Base-by-base conservation (phyloP, 2,888 invertebrate species). In the Galerucella calmariensis region DNA sequence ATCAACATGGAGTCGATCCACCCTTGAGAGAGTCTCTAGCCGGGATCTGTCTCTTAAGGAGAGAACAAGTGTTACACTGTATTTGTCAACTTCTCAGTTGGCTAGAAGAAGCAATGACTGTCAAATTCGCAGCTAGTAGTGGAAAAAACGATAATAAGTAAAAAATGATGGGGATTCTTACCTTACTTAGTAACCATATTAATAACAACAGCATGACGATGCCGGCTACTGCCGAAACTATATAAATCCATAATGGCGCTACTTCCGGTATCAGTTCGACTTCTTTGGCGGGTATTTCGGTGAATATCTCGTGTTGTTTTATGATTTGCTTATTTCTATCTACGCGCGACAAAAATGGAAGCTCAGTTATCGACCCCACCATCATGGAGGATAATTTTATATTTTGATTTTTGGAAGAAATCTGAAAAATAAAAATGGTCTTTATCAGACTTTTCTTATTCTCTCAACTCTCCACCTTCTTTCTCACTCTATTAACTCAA, bases 181-280 rank as follows among this genome's bases (percentile, higher is more conserved):
- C 96, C 92, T 95, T 96, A 85, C 95, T 95, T 0, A 97, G 89
- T 69, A 94, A 88, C 85, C 92, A 93, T 80, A 96, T 92, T 63
- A 97, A 89, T 75, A 97, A 88, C 77, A 96, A 88, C 62, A 97
- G 88, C 76, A 97, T 91, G 48, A 95, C 87, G 0, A 95, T 92
- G 5, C 97, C 97, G 3, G 93, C 92, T 75, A 95, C 92, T 0
- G 95, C 95, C 0, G 96, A 94, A 74, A 97, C 88, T 2, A 97
- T 91, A 68, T 96, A 93, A 61, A 95, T 93, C 97, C 97, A 97
- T 69, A 96, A 90, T 0, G 96, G 95, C 46, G 96, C 92, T 69
- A 92, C 92, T 78, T 92, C 91, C n/a, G 90, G 91, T 68, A 90
- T 89, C 62, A 91, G 90, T 67, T 90, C 90, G 3, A 92, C 90